Evolutionary conservation across 2,888 invertebrate genomes (phyloP), one percentile per base, ranked within the genome.

Genomic region (Heliconius charithonia): DNA sequence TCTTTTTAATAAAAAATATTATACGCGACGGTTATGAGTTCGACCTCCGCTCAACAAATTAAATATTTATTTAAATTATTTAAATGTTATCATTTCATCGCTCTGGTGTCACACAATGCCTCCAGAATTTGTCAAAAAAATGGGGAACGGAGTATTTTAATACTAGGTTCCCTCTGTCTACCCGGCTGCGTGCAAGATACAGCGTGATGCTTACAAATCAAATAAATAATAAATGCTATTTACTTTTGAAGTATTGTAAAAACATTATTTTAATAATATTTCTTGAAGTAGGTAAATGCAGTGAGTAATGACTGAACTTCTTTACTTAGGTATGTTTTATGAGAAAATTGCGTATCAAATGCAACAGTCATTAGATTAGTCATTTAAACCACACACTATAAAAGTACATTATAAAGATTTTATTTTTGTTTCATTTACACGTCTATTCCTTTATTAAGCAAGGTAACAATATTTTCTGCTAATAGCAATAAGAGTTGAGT

Each of bases 321-420:
- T 51, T 51, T 16, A 41, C 13, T 41, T 12, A 41, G 13, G 4
- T 45, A 41, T 13, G 22, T 71, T 71, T 29, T 56, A 71, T 71
- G 51, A 56, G 71, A 10, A 51, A 71, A 71, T 71, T 29, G 45
- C 45, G 19, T 70, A 45, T 45, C 69, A 41, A 25, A 41, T 45
- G 45, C 25, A 9, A 25, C 16, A 51, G 27, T 69, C 41, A 41
- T 69, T 69, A 41, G 41, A 41, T 32, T 29, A 56, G 16, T 29
- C 29, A 56, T 71, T 6, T 25, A 25, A 27, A 6, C 27, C 62
- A 25, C 62, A 63, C 13, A 63, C 10, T 10, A 37, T 37, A 37
- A 37, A 37, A 10, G 37, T 37, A 62, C 4, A 13, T 2, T 4
- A 25, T 12, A 27, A 25, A 62, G 12, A 4, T 27, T 16, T 13